Evolutionary conservation across 2,888 invertebrate species (phyloP).

Genomic region (Stramonita haemastoma): DNA sequence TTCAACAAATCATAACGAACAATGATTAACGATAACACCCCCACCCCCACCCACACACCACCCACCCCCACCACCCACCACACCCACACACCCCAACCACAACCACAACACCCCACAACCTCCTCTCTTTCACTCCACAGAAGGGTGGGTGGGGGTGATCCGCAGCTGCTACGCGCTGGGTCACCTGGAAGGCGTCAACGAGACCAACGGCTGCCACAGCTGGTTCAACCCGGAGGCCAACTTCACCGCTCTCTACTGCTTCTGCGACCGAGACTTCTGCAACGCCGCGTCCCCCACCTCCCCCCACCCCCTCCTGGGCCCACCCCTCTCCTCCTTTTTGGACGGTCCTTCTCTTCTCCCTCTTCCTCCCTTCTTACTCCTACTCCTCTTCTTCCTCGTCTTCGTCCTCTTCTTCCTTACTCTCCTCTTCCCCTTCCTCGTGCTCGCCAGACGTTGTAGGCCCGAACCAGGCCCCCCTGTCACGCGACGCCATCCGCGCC

Average conservation of each 20-base stretch:
- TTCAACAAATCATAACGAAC: not conserved
- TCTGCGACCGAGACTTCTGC: constrained; percentile 64
- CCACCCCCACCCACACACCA: not conserved
- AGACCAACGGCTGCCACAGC: constrained; percentile 60
- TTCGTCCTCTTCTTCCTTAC: not conserved
- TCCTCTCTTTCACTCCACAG: constrained; percentile 29
- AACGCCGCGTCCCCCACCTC: constrained; percentile 47
- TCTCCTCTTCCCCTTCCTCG: not conserved
- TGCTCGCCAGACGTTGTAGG: not conserved
- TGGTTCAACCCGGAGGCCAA: constrained; percentile 54
- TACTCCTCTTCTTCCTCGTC: not conserved
- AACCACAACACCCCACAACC: not conserved
- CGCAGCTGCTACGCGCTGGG: constrained; percentile 60
- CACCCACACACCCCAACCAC: not conserved
- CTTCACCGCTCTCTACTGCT: constrained; percentile 62
- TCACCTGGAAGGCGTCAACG: constrained; percentile 56
- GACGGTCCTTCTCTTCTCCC: not conserved
- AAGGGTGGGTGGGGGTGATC: constrained; percentile 57
- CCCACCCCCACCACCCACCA: not conserved
- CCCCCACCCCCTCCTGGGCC: not conserved
- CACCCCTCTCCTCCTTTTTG: not conserved
- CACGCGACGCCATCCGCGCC: not conserved
- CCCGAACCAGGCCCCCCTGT: not conserved
- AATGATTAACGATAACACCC: not conserved
- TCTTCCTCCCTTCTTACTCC: not conserved